Base-by-base conservation (phyloP, 2,113 vertebrate genomes). In the Dascyllus trimaculatus region DNA sequence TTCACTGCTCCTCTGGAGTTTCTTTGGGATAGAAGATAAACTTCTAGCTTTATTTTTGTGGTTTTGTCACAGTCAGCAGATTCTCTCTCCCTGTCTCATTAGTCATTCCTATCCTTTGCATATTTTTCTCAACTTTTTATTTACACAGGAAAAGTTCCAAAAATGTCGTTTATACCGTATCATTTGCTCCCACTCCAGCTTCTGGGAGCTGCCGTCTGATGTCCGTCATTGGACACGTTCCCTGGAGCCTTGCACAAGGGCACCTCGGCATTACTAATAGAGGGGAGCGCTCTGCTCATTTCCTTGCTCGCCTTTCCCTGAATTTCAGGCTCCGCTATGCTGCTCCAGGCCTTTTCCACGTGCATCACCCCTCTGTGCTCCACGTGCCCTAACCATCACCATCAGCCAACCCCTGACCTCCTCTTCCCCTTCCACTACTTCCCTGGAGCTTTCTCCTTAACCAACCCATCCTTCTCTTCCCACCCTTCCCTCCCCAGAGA, bases 381-480 rank as follows among this genome's bases (percentile, higher is more conserved):
- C 51, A 64, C 18, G 24, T 79, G 49, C 51, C 35, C 68, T 25
- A 48, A 26, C 24, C 17, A 2, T 49, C n/a, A 29, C 69, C 71
- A 52, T 32, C 35, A 60, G 46, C 71, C 59, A 71, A 54, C 62
- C 77, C 54, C 70, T 80, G 84, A 85, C 78, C 85, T 88, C 72
- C 40, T 60, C 48, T 40, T 84, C 74, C 51, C 53, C 78, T 78
- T 74, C 22, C 14, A 6, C 22, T 49, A 19, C 67, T 63, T 86
- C 85, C 62, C 82, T 70, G 40, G 70, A 75, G 81, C 73, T 65
- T 83, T 85, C 59, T 58, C 62, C 67, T 60, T 56, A 70, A 24
- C 56, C 64, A 19, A 22, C 43, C 21, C 25, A 10, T 75, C 82
- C 49, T 61, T 29, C 24, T 48, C 60, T 57, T 32, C 62, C 69